phyloP scores from a whole-genome alignment of 2,888 invertebrate species.

The Chymomyza fuscimana region DNA sequence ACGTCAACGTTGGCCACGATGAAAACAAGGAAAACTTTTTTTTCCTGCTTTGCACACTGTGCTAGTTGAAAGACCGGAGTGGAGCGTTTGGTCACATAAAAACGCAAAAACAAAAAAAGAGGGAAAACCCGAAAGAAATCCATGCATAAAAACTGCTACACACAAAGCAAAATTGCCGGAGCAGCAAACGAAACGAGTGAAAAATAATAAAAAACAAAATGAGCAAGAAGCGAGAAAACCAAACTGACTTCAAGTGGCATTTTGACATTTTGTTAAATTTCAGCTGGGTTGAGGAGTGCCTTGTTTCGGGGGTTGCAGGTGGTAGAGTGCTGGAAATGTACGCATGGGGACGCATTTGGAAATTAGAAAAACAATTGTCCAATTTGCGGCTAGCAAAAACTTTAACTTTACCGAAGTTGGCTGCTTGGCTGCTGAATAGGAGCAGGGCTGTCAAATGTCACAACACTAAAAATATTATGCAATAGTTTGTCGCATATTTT shows the following conservation, averaged over 20 bases:
- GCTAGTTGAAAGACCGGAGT: background rate
- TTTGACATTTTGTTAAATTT: conserved; percentile 49
- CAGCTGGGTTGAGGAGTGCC: conserved; percentile 15
- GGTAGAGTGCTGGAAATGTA: background rate
- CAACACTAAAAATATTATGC: background rate
- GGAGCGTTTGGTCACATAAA: conserved; percentile 31
- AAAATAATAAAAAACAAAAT: conserved; percentile 15
- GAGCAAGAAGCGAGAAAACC: conserved; percentile 5
- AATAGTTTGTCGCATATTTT: background rate
- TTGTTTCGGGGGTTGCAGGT: background rate
- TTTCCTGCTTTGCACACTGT: background rate
- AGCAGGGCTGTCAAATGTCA: background rate
- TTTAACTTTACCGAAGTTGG: background rate
- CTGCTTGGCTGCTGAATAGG: background rate
- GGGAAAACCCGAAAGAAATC: conserved; percentile 18
- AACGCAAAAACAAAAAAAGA: conserved; percentile 29
- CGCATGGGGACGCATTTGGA: background rate
- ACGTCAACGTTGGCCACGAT: background rate
- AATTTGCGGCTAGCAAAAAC: background rate
- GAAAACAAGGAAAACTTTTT: conserved; percentile 4
- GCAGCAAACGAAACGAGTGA: background rate
- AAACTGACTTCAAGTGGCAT: conserved; percentile 47
- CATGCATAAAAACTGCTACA: conserved; percentile 33
- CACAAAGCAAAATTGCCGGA: conserved; percentile 33
- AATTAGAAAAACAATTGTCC: background rate